Conservation (phyloP, 2,888 invertebrate genomes). For the Conops quadrifasciatus region DNA sequence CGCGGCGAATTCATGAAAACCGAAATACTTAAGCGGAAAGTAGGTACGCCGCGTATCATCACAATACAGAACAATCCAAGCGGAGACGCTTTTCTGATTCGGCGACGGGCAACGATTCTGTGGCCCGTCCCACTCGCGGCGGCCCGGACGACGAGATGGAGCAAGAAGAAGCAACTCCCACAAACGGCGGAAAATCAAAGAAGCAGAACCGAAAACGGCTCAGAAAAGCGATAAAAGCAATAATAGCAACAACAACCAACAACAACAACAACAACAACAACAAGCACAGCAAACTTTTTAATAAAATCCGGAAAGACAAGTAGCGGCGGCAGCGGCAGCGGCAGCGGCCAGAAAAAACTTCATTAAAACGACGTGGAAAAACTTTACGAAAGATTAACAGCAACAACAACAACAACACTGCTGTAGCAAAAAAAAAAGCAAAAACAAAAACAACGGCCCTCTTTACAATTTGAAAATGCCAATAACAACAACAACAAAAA, state of each 20-base stretch:
- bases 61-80: neutral
- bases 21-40: no score
- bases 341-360: neutral
- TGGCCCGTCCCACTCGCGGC: neutral
- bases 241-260: neutral
- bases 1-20: slow-evolving; percentile 24
- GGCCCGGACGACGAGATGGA: neutral
- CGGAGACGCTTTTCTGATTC: neutral
- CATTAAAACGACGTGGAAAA: slow-evolving; percentile 13
- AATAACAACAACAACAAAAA: slow-evolving; percentile 33
- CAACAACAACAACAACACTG: neutral
- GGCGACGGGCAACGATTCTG: no score
- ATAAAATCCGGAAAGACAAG: slow-evolving; percentile 35
- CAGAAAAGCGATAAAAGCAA: slow-evolving; percentile 24
- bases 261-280: slow-evolving; percentile 7
- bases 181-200: slow-evolving; percentile 42
- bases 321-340: neutral
- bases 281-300: neutral
- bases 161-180: slow-evolving; percentile 54
- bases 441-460: neutral
- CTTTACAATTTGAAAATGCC: slow-evolving; percentile 7
- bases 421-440: neutral
- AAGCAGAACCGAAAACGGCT: slow-evolving; percentile 48
- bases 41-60: neutral
- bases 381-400: slow-evolving; percentile 11